Evolutionary conservation across 2,113 vertebrate species (phyloP).

Genomic region (Orycteropus afer): DNA sequence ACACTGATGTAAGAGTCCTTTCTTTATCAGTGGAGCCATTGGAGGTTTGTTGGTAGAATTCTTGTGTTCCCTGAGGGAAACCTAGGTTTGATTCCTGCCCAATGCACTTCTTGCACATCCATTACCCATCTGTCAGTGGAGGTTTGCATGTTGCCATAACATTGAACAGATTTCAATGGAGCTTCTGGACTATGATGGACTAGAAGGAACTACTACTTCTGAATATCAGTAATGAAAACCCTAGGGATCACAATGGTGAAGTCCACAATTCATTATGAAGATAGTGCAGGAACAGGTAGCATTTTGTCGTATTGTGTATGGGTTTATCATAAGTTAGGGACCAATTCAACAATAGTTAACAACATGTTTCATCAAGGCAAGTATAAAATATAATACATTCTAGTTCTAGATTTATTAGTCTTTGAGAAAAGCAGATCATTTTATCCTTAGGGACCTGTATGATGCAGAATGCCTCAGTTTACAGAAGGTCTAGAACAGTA

Average conservation of each 20-base stretch:
- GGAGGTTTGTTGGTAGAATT: neutral
- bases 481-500: neutral
- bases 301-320: neutral
- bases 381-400: neutral
- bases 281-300: neutral
- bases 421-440: neutral
- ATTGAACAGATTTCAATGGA: neutral
- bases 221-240: neutral
- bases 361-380: slow-evolving; percentile 4
- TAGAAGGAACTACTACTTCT: too few species aligned
- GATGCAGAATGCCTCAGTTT: neutral
- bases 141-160: neutral
- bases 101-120: neutral
- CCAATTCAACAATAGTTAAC: neutral
- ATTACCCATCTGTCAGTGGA: too few species aligned
- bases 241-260: neutral
- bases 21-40: neutral
- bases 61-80: neutral
- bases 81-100: neutral
- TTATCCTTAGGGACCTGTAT: neutral
- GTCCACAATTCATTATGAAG: neutral
- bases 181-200: neutral
- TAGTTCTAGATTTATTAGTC: neutral
- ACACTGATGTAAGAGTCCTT: neutral
- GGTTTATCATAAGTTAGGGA: neutral